Base-by-base conservation (phyloP, 1,140 invertebrate species). In the Gonioctena quinquepunctata region DNA sequence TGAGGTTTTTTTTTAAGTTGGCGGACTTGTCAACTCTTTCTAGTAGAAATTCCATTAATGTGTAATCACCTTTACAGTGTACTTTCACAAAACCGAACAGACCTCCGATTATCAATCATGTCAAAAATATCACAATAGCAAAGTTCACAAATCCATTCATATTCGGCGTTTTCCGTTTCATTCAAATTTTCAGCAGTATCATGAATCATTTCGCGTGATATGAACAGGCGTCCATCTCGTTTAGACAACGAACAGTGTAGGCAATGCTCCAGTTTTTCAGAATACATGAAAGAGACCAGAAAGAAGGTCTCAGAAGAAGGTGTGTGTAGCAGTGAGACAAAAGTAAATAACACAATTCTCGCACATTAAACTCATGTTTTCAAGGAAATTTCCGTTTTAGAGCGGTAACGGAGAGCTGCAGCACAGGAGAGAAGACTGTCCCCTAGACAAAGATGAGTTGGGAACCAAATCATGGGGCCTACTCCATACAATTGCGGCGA, bases 401-500 rank as follows among this genome's bases (percentile, higher is more conserved):
- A 2, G 33, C 16, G 18, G 52, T 42, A 68, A 75, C 16, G 18
- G 77, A 23, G 69, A 70, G 28, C 69, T 56, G 16, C 70, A 70
- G 54, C 64, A 72, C 59, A 18, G 19, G 69, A 72, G 82, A 33
- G 73, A 84, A 1, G 88, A 93, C 75, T 95, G 93, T 83, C 93
- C 93, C 1, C 77, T 94, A 48, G 92, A 94, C 79, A 93, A 91
- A 77, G 89, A 92, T 73, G 88, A 91, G 69, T 80, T 92, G 66
- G 93, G 93, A 3, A 86, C 85, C 8, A 87, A 88, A 28, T 91
- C 97, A 3, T 99, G 98, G 98, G 90, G 92, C 42, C 91, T 99
- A 75, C 86, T 99, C 0, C 98, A 99, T 80, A 96, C 97, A 13
- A 97, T 99, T 90, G 96, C 96, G 3, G 96, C 96, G 0, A 94